phyloP scores from a whole-genome alignment of 1,140 invertebrate species.

The Heliconius hermathena region DNA sequence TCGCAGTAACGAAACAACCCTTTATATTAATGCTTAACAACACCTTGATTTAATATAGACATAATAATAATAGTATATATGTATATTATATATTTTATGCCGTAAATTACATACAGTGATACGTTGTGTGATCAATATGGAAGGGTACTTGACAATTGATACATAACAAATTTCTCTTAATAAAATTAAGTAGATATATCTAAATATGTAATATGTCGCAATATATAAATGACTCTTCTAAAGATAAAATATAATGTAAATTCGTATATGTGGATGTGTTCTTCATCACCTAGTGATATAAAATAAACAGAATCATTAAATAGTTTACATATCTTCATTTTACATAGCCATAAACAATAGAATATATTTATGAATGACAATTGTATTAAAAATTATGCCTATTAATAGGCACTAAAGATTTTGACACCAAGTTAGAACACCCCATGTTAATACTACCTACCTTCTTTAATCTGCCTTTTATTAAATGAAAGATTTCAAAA shows the following conservation, averaged over 20 bases:
- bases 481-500: background rate
- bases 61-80: conserved; percentile 7
- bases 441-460: background rate
- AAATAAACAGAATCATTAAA: conserved; percentile 52
- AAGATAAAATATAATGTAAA: conserved; percentile 36
- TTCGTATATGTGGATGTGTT: conserved; percentile 30
- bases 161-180: conserved; percentile 60
- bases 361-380: conserved; percentile 32
- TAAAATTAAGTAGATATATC: conserved; percentile 64
- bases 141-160: conserved; percentile 45
- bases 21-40: background rate
- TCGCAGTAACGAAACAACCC: background rate
- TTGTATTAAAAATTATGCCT: conserved; percentile 61
- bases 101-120: conserved; percentile 40
- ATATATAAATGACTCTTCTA: conserved; percentile 55
- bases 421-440: conserved; percentile 7
- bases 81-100: conserved; percentile 7
- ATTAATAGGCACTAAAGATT: conserved; percentile 67
- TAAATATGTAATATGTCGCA: conserved; percentile 45
- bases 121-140: conserved; percentile 51
- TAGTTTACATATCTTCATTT: conserved; percentile 68
- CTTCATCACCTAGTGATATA: conserved; percentile 71
- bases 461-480: conserved; percentile 14
- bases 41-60: background rate
- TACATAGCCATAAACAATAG: conserved; percentile 32